Base-by-base conservation (phyloP, 2,888 invertebrate genomes). In the Onchidella celtica region DNA sequence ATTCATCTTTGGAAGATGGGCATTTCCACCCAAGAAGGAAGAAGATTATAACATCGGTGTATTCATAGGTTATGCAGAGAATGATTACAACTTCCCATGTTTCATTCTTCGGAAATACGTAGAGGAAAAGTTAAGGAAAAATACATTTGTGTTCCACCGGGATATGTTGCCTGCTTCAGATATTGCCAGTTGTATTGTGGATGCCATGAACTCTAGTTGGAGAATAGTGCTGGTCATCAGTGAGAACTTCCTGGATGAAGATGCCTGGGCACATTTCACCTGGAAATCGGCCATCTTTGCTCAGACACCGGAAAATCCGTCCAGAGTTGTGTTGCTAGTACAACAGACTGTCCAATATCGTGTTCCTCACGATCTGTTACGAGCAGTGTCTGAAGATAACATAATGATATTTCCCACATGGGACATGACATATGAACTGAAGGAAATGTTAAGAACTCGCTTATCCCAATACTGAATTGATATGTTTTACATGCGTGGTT, bases 251-350 rank as follows among this genome's bases (percentile, higher is more conserved):
- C 9, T 47, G 47, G 6, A 6, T 32, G 79, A 79, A 24, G 27
- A 72, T 3, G n/a, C n/a, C n/a, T 79, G 79, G 79, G 38, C 79
- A 4, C n/a, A 47, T 32, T 80, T 80, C 38, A 73, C 72, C 34
- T 36, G 34, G 4, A 40, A 29, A 17, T 21, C 73, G 11, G 79
- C 79, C 29, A 40, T 73, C 3, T 66, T 66, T 29, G 38, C 40
- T 3, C 9, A 55, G 57, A 34, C 63, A 1, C 66, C 74, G 3
- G 55, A 9, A 9, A 80, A 80, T 38, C 73, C 79, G 32, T 17
- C 38, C 3, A 29, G 73, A 0, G 57, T 80, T n/a, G 55, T 80
- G 34, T 65, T 80, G 6, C n/a, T 80, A 24, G 74, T 74, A 17
- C 59, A 66, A 6, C 57, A 73, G 55, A 9, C 29, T 27, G 3